Conservation (phyloP, 2,113 vertebrate species). For the Percina caprodes region DNA sequence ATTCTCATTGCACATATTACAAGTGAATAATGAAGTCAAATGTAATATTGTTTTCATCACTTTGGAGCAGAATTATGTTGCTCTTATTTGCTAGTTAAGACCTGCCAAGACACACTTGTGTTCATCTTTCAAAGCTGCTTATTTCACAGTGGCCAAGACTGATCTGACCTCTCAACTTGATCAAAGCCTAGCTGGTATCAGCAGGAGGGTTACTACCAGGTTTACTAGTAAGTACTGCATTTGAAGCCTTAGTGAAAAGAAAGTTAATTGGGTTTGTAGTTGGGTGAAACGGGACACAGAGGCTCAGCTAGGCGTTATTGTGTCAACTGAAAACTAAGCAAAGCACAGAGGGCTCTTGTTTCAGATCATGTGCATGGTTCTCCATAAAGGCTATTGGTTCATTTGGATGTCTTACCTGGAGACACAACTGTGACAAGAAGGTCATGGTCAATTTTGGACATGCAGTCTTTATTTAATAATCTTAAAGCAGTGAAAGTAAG, state of each 20-base stretch:
- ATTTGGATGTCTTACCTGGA: not conserved
- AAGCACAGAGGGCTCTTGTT: slow-evolving; percentile 24
- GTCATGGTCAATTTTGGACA: not conserved
- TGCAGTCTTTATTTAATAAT: not conserved
- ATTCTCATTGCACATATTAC: not conserved
- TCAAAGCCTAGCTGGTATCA: slow-evolving; percentile 1
- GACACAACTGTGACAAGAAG: not conserved
- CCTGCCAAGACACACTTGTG: not conserved
- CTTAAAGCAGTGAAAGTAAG: not conserved
- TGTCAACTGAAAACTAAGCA: slow-evolving; percentile 7
- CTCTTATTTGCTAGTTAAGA: not conserved
- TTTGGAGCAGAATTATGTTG: not conserved
- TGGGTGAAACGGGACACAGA: slow-evolving; percentile 27
- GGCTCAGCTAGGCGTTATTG: not conserved
- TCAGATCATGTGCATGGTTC: slow-evolving; percentile 14
- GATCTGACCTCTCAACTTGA: slow-evolving; percentile 13
- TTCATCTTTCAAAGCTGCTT: slow-evolving; percentile 1
- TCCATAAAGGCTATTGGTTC: not conserved
- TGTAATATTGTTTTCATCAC: not conserved
- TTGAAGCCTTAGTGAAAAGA: slow-evolving; percentile 3
- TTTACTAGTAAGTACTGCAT: not conserved
- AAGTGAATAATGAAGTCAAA: not conserved
- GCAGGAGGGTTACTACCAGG: not conserved
- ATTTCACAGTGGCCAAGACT: not conserved
- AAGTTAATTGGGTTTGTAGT: not conserved